A percentile compares a stretch with the other conserved stretches of the same genome.
Conservation (phyloP, 2,797 vertebrate species). For the Leuciscus waleckii region DNA sequence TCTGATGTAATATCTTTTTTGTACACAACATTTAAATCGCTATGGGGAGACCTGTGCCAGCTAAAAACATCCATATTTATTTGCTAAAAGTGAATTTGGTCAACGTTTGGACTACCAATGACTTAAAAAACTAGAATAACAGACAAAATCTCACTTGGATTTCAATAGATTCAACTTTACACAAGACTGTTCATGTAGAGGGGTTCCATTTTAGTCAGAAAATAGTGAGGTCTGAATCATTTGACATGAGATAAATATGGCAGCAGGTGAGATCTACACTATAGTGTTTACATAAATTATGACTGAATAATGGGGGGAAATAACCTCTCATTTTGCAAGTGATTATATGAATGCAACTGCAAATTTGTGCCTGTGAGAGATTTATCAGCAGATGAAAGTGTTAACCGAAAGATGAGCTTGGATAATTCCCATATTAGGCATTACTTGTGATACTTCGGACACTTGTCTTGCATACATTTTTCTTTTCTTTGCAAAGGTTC, state of each 20-base stretch:
- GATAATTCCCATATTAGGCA: background rate
- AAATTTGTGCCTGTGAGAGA: background rate
- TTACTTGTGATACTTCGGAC: background rate
- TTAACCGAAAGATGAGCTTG: background rate
- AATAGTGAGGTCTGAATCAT: background rate
- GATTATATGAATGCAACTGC: background rate
- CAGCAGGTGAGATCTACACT: no score
- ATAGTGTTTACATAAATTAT: background rate
- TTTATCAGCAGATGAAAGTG: slow-evolving; percentile 7
- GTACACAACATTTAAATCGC: background rate
- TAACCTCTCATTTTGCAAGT: background rate
- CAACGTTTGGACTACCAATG: background rate
- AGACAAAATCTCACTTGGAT: background rate
- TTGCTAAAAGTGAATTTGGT: background rate
- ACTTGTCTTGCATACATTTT: background rate
- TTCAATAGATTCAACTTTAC: background rate
- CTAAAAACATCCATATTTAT: background rate
- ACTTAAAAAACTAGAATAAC: background rate
- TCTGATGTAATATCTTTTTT: background rate
- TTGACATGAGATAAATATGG: background rate
- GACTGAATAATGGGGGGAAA: background rate
- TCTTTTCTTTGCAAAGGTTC: background rate
- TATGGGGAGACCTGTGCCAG: background rate
- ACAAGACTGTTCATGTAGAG: background rate
- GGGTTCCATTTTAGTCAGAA: background rate